Conservation (phyloP, 2,888 invertebrate species). For the Macrosiphum euphorbiae region DNA sequence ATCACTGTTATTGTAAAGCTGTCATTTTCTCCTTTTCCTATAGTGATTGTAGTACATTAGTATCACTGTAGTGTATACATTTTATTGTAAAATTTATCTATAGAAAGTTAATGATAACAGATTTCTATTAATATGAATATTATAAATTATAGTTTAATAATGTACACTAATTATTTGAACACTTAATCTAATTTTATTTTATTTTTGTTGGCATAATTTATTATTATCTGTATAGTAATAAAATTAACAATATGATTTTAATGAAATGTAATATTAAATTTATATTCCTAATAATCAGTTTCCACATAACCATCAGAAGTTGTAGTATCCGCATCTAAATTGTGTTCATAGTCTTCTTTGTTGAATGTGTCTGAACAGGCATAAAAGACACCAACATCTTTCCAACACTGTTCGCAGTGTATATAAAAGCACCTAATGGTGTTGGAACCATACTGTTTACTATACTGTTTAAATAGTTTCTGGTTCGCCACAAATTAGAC, state of each 20-base stretch:
- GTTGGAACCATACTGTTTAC: slow-evolving; percentile 69
- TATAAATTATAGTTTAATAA: background rate
- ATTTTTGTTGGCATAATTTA: background rate
- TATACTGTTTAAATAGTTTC: slow-evolving; percentile 71
- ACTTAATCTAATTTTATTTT: background rate
- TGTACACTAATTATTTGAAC: background rate
- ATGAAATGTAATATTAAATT: background rate
- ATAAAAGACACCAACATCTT: slow-evolving; percentile 48
- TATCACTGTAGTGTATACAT: background rate
- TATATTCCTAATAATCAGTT: slow-evolving; percentile 48
- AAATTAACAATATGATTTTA: background rate
- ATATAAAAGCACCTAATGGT: slow-evolving; percentile 56
- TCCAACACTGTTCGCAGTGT: slow-evolving; percentile 65
- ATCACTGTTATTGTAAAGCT: background rate
- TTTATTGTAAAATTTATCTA: background rate
- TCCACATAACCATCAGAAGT: background rate
- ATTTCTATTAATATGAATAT: background rate
- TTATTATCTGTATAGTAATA: background rate
- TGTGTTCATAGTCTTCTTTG: background rate
- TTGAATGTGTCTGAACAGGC: slow-evolving; percentile 39
- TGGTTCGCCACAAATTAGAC: slow-evolving; percentile 79
- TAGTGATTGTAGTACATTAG: background rate
- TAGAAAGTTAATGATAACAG: background rate
- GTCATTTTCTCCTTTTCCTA: background rate
- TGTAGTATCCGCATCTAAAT: background rate